These are phyloP conservation scores for Panulirus ornatus DNA, from an alignment of 1,140 invertebrate genomes.

Conservation along the genomic window DNA sequence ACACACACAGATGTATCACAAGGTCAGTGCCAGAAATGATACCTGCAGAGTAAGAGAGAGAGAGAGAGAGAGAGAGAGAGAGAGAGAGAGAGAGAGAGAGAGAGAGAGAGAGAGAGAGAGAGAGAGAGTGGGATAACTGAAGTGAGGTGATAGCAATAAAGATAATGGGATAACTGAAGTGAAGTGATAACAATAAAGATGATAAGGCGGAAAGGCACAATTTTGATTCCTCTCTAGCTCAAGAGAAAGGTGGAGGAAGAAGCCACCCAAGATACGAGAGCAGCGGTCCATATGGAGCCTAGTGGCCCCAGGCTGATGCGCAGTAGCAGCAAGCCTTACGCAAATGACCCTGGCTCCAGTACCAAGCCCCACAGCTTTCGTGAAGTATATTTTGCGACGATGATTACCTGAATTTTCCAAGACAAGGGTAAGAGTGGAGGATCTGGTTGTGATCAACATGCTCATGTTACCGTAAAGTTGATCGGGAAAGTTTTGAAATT, in stretches of 20 bases:
- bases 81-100: conserved; percentile 17
- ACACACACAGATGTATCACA: too few relatives aligned
- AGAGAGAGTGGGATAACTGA: not conserved
- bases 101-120: conserved; percentile 17
- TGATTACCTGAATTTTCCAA: too few relatives aligned
- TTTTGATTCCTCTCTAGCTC: not conserved
- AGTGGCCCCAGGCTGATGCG: not conserved
- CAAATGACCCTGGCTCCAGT: not conserved
- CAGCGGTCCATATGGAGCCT: not conserved
- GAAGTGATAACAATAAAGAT: not conserved
- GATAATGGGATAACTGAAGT: not conserved
- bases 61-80: conserved; percentile 17
- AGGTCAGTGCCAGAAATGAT: not conserved
- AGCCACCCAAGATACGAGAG: not conserved
- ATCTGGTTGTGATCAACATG: too few relatives aligned
- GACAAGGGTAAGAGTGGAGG: too few relatives aligned
- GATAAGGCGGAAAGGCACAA: not conserved
- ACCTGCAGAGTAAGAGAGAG: not conserved
- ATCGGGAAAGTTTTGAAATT: too few relatives aligned
- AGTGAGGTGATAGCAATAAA: not conserved
- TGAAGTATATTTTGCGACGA: too few relatives aligned
- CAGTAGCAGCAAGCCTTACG: not conserved
- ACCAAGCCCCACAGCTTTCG: not conserved
- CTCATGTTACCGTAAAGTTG: too few relatives aligned
- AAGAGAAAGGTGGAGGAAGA: not conserved